phyloP scores from a whole-genome alignment of 1,140 invertebrate genomes.

The Chironomus tepperi region DNA sequence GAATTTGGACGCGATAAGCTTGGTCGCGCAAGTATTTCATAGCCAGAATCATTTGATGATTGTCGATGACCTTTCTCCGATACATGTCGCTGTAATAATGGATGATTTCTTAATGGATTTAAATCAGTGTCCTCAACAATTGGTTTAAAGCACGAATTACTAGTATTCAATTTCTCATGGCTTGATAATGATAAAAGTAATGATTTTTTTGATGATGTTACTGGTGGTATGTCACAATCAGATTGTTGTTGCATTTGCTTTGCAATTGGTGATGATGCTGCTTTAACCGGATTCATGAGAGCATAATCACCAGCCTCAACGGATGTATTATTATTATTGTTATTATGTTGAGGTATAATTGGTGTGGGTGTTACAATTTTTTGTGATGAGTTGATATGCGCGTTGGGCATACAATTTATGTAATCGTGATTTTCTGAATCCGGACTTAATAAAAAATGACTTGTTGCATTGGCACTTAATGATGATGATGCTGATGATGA shows the following conservation, averaged over 20 bases:
- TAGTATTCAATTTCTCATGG: neutral
- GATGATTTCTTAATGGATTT: neutral
- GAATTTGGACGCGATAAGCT: slow-evolving; percentile 35
- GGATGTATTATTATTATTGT: neutral
- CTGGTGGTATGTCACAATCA: neutral
- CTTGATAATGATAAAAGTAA: neutral
- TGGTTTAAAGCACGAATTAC: slow-evolving; percentile 18
- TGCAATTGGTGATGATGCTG: slow-evolving; percentile 1
- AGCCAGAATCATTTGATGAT: slow-evolving; percentile 27
- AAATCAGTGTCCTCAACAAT: slow-evolving; percentile 26
- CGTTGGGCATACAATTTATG: slow-evolving; percentile 34
- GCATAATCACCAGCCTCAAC: slow-evolving; percentile 24
- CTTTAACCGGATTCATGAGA: slow-evolving; percentile 23
- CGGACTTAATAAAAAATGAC: slow-evolving; percentile 21
- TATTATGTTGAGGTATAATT: neutral
- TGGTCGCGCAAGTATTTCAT: slow-evolving; percentile 36
- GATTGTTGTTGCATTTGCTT: neutral
- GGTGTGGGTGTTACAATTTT: slow-evolving; percentile 22
- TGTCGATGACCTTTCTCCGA: slow-evolving; percentile 3
- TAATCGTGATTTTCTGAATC: slow-evolving; percentile 24
- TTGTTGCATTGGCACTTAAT: slow-evolving; percentile 27
- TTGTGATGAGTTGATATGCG: slow-evolving; percentile 10
- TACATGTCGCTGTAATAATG: slow-evolving; percentile 15
- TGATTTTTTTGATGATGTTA: neutral
- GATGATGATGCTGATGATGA: slow-evolving; percentile 26